Evolutionary conservation across 2,797 vertebrate genomes (phyloP).

Genomic region (Graptemys geographica): DNA sequence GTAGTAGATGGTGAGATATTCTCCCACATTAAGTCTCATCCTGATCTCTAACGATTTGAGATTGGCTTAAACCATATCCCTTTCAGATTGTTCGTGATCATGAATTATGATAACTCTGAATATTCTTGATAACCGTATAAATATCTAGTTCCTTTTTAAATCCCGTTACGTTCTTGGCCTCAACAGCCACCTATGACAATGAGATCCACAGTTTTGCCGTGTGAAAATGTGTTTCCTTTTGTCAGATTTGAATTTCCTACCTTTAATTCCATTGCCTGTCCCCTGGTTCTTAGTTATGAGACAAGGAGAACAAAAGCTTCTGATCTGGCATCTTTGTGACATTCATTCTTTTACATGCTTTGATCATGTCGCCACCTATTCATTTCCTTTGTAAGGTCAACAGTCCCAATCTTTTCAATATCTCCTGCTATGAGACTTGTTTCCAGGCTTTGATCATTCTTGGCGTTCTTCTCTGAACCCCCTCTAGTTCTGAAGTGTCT

Average conservation of each 20-base stretch:
- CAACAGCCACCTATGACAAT: neutral
- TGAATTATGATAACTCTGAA: neutral
- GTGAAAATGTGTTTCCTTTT: constrained; percentile 11
- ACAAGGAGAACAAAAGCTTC: neutral
- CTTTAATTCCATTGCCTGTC: neutral
- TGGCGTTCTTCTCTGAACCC: neutral
- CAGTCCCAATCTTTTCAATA: neutral
- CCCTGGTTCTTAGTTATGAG: neutral
- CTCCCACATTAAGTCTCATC: neutral
- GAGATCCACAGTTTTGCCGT: neutral
- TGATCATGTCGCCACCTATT: neutral
- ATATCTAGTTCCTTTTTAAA: neutral
- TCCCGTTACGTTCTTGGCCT: neutral
- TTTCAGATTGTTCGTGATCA: neutral
- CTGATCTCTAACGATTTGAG: neutral
- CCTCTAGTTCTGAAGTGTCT: neutral
- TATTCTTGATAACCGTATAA: neutral
- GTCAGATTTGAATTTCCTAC: constrained; percentile 2
- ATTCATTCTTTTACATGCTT: neutral
- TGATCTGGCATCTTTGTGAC: neutral
- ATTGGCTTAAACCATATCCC: neutral
- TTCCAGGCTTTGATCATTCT: neutral
- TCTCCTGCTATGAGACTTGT: neutral
- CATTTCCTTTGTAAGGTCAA: neutral
- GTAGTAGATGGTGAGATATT: neutral